These are phyloP conservation scores for Serrognathus titanus DNA, from an alignment of 2,888 invertebrate genomes.

Conservation along the genomic window DNA sequence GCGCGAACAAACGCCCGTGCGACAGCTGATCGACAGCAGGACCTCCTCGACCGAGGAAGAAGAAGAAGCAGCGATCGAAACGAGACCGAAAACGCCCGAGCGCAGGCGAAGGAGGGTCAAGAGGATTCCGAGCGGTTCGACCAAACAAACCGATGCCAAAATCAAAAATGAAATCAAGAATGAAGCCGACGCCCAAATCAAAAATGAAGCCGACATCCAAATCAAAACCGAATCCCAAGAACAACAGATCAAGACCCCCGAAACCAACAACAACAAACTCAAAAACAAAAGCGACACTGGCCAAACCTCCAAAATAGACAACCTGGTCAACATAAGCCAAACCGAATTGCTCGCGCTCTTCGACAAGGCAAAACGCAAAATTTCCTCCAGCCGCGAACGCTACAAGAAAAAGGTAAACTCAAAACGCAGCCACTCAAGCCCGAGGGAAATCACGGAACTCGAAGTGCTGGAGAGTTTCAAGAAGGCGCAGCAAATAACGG, in stretches of 20 bases:
- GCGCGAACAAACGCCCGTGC: conserved; percentile 63
- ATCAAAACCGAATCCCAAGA: neutral
- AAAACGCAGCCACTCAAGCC: conserved; percentile 58
- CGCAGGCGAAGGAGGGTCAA: conserved; percentile 31
- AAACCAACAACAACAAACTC: neutral
- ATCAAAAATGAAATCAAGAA: conserved; percentile 3
- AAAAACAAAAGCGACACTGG: neutral
- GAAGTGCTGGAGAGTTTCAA: conserved; percentile 55
- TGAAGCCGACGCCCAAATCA: neutral
- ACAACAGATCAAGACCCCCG: conserved; percentile 1
- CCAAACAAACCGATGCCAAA: conserved; percentile 20
- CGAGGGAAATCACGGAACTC: conserved; percentile 55
- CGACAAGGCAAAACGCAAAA: conserved; percentile 42
- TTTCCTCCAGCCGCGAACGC: conserved; percentile 20
- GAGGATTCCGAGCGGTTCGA: conserved; percentile 23
- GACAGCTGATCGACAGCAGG: conserved; percentile 40
- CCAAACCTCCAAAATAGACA: conserved; percentile 22
- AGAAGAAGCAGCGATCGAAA: conserved; percentile 16
- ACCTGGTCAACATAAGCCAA: conserved; percentile 37
- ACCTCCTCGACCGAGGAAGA: conserved; percentile 45
- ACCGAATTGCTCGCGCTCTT: conserved; percentile 38
- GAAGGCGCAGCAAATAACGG: conserved; percentile 46
- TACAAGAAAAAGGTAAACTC: conserved; percentile 28
- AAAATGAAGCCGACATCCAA: neutral
- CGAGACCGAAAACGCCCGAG: conserved; percentile 41